Evolutionary conservation across 2,113 vertebrate genomes (phyloP), one percentile per base, ranked within the genome.

Genomic region (Corvus hawaiiensis): DNA sequence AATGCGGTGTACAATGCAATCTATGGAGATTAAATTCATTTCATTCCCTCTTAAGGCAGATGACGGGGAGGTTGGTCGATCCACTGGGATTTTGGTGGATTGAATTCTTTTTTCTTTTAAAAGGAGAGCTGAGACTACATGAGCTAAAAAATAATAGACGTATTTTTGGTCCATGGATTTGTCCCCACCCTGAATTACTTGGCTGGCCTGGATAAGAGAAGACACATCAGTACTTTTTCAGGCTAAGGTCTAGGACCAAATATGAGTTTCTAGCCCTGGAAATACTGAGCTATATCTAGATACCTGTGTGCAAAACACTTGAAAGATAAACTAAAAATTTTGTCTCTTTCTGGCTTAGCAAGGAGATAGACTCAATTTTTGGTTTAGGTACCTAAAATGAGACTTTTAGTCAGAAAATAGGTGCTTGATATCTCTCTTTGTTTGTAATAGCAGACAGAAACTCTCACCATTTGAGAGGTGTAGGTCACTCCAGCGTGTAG

Each of bases 21-120:
- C 89, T 89, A 71, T 81, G 51, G 54, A 95, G 69, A 90, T 84
- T 93, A 93, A 93, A 93, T 83, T 94, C 0, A 68, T 86, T 94
- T 96, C 18, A 28, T 75, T 92, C 75, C 64, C 48, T 90, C 33
- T 76, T 67, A 81, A 80, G 5, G 86, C 35, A 84, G 79, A 67
- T 89, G 68, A 92, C 28, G 71, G 56, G 33, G 63, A 93, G 79
- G 35, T 22, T 88, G 44, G 55, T 52, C 44, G 32, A 67, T 94
- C 94, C 68, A 61, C 56, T 84, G 94, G 93, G 92, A 95, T 95
- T 90, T 86, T 35, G 22, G 46, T 75, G 68, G 77, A 88, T 95
- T 95, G 9, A 90, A 84, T 84, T 92, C 2, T 37, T 68, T 91
- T 91, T 67, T 78, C 39, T 90, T 88, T 93, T 48, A 69, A 61